Evolutionary conservation across 92 coral and sea anemone species (phyloP), one percentile per base, ranked within the genome.

Genomic region (Zoanthus solanderi): DNA sequence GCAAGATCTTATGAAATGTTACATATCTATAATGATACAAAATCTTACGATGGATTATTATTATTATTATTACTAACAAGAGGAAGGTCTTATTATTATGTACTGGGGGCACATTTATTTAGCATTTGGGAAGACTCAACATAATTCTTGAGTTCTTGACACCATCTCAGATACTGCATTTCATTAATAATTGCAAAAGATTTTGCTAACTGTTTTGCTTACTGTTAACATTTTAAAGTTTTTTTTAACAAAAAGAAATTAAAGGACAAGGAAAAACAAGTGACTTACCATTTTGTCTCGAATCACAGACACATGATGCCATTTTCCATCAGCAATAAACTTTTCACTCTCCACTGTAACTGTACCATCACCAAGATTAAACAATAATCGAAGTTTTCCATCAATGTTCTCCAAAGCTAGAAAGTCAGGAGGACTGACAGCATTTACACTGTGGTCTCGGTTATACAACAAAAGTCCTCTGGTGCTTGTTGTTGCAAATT

Each of bases 271-370:
- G 56, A 9, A 34, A 45, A 45, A 8, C 32, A 37, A 2, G 42
- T 17, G 18, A 86, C 93, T 84, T 60, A 97, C 99, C 98, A 78
- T 87, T 68, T 88, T 90, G 79, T 97, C 88, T 44, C 97, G 90
- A n/a, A 95, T 86, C 29, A 89, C 95, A 12, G 92, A 75, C 63
- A 95, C 94, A 57, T 72, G 92, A 83, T 97, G 99, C 99, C 99
- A 97, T 31, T 84, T 84, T 11, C 99, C 99, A 88, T 97, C 99
- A 72, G 92, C 87, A 13, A 97, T 94, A 53, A 79, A 50, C 65
- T 76, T 78, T 75, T 87, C 93, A 9, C 90, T 88, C 7, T 88
- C 68, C 78, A 94, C 86, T 14, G 87, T 92, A 23, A 90, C 93
- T 47, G 95, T 80, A 29, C 67, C 78, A 73, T 89, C 88, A 1